Percentiles rank a stretch among this genome's conserved stretches.
Conservation (phyloP, 2,113 vertebrate species). For the Zootoca vivipara region DNA sequence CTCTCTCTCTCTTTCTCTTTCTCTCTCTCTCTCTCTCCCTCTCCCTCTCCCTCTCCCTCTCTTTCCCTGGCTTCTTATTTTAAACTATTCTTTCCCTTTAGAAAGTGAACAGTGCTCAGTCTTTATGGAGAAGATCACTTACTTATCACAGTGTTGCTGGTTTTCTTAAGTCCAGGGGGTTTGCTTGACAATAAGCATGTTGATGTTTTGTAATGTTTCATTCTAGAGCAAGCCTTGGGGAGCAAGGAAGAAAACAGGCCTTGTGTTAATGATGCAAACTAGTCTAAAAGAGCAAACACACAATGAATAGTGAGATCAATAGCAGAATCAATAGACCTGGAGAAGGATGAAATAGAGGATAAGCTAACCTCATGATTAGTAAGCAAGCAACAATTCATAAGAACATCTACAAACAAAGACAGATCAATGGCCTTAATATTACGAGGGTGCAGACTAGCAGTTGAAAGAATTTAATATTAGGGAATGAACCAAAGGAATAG, state of each 20-base stretch:
- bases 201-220: slow-evolving; percentile 36
- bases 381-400: slow-evolving; percentile 47
- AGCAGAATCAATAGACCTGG: slow-evolving; percentile 54
- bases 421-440: slow-evolving; percentile 30
- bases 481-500: neutral
- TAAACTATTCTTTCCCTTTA: slow-evolving; percentile 32
- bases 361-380: slow-evolving; percentile 37
- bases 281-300: slow-evolving; percentile 46
- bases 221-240: slow-evolving; percentile 28
- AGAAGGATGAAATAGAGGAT: slow-evolving; percentile 52
- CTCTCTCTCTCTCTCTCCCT: no score
- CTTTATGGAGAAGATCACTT: slow-evolving; percentile 16
- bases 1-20: no score
- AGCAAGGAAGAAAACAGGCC: slow-evolving; percentile 37
- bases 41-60: neutral
- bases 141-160: neutral
- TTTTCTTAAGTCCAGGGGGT: neutral
- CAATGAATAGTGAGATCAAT: slow-evolving; percentile 53
- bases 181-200: slow-evolving; percentile 24
- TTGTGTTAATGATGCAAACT: slow-evolving; percentile 49
- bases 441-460: slow-evolving; percentile 8
- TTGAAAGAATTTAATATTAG: slow-evolving; percentile 21
- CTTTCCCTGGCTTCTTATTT: slow-evolving; percentile 23
- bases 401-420: slow-evolving; percentile 32
- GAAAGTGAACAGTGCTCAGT: slow-evolving; percentile 12